Evolutionary conservation across 1,140 invertebrate genomes (phyloP).

Genomic region (Penaeus japonicus): DNA sequence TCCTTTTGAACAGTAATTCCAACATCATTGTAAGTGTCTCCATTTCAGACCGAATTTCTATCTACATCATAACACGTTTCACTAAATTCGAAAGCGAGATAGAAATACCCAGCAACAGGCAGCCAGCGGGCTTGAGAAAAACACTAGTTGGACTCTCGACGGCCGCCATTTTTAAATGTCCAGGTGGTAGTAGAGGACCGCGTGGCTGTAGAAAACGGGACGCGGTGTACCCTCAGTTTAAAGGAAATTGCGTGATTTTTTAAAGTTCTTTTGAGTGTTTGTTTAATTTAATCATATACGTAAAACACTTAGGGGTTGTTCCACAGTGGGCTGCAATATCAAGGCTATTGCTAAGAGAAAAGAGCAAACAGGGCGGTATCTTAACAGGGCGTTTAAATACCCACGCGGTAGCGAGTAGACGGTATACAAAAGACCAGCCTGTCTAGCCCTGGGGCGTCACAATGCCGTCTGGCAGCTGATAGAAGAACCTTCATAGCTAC

Average conservation of each 20-base stretch:
- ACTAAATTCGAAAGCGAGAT: too few species aligned
- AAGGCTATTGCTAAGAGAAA: too few species aligned
- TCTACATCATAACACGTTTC: too few species aligned
- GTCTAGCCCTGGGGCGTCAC: slow-evolving; percentile 31
- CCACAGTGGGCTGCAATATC: too few species aligned
- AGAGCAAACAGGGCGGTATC: not conserved
- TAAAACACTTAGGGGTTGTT: too few species aligned
- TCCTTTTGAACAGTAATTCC: too few species aligned
- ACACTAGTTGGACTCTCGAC: slow-evolving; percentile 34
- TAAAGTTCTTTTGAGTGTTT: not conserved
- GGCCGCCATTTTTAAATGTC: slow-evolving; percentile 49
- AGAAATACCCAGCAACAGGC: too few species aligned
- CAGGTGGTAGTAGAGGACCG: slow-evolving; percentile 45
- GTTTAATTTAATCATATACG: too few species aligned
- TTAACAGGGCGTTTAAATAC: slow-evolving; percentile 37
- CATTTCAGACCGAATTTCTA: too few species aligned
- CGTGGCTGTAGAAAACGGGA: slow-evolving; percentile 52
- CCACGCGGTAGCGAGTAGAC: slow-evolving; percentile 35
- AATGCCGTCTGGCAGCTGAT: slow-evolving; percentile 32
- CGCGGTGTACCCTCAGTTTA: not conserved
- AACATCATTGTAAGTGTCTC: too few species aligned
- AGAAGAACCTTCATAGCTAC: slow-evolving; percentile 1
- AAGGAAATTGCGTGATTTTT: not conserved
- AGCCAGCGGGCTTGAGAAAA: not conserved
- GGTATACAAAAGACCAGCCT: slow-evolving; percentile 21